A percentile compares a stretch with the other conserved stretches of the same genome.
Evolutionary conservation across 2,888 invertebrate species (phyloP).

Genomic region (Nephrotoma appendiculata): DNA sequence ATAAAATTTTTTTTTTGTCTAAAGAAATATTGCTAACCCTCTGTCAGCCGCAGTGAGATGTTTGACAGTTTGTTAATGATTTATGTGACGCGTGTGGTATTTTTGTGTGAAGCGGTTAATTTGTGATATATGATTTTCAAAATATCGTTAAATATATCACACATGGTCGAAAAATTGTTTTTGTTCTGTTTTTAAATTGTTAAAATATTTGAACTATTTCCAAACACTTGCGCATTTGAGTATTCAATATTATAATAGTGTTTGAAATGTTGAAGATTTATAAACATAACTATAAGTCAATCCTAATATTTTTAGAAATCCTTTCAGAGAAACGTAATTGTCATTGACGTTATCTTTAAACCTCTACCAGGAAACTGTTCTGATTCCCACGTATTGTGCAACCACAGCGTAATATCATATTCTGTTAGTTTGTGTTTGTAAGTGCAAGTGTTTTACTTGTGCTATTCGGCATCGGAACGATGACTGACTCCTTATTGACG

Average conservation of each 20-base stretch:
- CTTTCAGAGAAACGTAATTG: too few species aligned
- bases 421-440: too few species aligned
- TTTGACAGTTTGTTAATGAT: neutral
- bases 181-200: neutral
- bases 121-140: neutral
- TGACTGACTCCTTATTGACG: too few species aligned
- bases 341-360: too few species aligned
- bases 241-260: neutral
- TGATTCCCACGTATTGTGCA: too few species aligned
- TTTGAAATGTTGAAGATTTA: neutral
- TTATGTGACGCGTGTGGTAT: neutral
- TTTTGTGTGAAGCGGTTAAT: neutral
- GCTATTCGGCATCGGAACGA: too few species aligned
- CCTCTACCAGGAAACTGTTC: too few species aligned
- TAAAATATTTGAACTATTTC: neutral
- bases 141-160: neutral
- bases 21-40: neutral
- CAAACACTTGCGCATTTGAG: neutral
- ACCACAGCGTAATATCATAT: too few species aligned
- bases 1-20: neutral
- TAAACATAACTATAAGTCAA: neutral
- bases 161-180: neutral
- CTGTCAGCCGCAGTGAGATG: neutral
- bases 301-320: neutral
- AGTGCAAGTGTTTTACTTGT: too few species aligned